These are phyloP conservation scores for Xylocampa areola DNA, from an alignment of 2,888 invertebrate species.

Conservation along the genomic window DNA sequence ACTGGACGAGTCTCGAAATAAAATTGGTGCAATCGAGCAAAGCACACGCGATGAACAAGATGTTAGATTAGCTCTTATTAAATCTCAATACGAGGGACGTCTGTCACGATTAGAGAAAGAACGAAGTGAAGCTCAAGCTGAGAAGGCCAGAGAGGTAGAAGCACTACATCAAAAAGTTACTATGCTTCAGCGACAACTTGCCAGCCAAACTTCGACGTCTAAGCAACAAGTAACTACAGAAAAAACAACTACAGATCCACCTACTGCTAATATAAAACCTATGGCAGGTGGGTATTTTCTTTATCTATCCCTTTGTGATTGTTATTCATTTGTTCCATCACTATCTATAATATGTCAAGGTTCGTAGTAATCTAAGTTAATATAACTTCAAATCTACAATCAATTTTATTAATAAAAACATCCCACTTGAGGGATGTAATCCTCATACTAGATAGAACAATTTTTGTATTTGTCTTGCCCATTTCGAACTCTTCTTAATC, in stretches of 20 bases:
- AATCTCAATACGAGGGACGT: constrained; percentile 92
- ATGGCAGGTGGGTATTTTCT: constrained; percentile 92
- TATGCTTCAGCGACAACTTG: constrained; percentile 92
- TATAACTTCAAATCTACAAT: too few relatives aligned
- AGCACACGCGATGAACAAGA: constrained; percentile 89
- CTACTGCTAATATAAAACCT: constrained; percentile 98
- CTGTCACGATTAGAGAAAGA: constrained; percentile 93
- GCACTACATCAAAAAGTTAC: constrained; percentile 92
- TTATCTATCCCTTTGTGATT: background rate
- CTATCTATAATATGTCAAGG: too few relatives aligned
- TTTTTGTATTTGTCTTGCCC: too few relatives aligned
- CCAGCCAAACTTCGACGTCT: constrained; percentile 92
- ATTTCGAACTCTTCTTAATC: too few relatives aligned
- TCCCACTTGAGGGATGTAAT: too few relatives aligned
- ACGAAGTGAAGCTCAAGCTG: constrained; percentile 91
- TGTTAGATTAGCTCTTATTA: constrained; percentile 90
- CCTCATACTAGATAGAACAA: too few relatives aligned
- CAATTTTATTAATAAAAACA: too few relatives aligned
- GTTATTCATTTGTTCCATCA: too few relatives aligned
- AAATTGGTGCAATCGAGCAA: constrained; percentile 86
- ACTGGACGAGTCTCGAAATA: constrained; percentile 87
- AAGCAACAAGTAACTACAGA: constrained; percentile 90
- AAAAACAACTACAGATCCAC: constrained; percentile 90
- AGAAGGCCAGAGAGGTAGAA: constrained; percentile 92
- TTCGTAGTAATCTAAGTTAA: too few relatives aligned